A percentile compares a stretch with the other conserved stretches of the same genome.
Conservation (phyloP, 1,140 invertebrate genomes). For the Sipha flava region DNA sequence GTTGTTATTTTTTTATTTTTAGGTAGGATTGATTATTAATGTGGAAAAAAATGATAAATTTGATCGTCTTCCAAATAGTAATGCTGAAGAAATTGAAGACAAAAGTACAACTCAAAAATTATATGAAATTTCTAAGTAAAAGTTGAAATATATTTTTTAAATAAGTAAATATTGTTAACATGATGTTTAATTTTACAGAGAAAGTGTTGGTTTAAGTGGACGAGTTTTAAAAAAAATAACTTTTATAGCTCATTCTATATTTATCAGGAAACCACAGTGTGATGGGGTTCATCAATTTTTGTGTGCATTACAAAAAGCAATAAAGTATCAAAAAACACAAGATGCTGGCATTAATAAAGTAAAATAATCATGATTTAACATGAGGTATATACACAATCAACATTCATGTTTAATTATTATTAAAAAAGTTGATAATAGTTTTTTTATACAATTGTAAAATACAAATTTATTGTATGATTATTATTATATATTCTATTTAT, state of each 20-base stretch:
- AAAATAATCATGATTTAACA: background rate
- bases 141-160: constrained; percentile 41
- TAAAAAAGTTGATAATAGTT: too few species aligned
- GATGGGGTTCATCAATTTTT: constrained; percentile 22
- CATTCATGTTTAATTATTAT: too few species aligned
- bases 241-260: constrained; percentile 47
- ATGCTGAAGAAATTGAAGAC: constrained; percentile 39
- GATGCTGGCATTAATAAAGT: constrained; percentile 14
- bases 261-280: background rate
- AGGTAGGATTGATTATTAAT: constrained; percentile 34
- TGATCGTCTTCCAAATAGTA: background rate
- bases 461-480: background rate
- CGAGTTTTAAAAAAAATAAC: constrained; percentile 78
- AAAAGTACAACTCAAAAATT: constrained; percentile 39
- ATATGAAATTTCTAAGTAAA: constrained; percentile 40
- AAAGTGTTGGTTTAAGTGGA: constrained; percentile 69
- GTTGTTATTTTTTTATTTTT: constrained; percentile 41
- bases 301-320: background rate
- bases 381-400: too few species aligned
- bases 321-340: constrained; percentile 19
- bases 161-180: constrained; percentile 44
- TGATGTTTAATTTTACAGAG: constrained; percentile 43
- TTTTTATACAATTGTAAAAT: background rate
- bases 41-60: constrained; percentile 24
- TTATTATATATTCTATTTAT: background rate